Evolutionary conservation across 2,888 invertebrate genomes (phyloP), one percentile per base, ranked within the genome.

Genomic region (Eupithecia vulgata): DNA sequence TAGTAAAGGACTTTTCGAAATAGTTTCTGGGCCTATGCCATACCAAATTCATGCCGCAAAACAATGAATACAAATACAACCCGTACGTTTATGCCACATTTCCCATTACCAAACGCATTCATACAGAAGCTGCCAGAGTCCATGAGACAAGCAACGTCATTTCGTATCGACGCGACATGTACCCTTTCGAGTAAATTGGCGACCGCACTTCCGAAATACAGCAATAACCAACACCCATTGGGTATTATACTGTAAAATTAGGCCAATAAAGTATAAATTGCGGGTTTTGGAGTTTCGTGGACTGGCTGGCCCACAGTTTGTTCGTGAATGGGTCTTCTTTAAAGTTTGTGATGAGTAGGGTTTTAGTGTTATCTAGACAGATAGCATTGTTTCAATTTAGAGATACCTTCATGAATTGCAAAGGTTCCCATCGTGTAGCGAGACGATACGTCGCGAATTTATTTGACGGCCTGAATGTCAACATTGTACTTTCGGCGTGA

Each of bases 101-200:
- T 45, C 66, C 57, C 61, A 71, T 71, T 74, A 74, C 68, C 65
- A 72, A 72, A 67, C 72, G 68, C 70, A 65, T 68, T 65, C 66
- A 45, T 62, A 57, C 68, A 67, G 66, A 72, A 48, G 21, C 59
- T 62, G 59, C 68, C 52, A 61, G 57, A 40, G 52, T 57, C 66
- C 67, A 66, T 42, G 64, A 75, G 75, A 72, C 69, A 69, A 68
- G 69, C 70, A 68, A 70, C 70, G 75, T 75, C 75, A 75, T 75
- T 75, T 64, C 42, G 67, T 68, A 72, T 72, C 75, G 72, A 75
- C 73, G 70, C 72, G 76, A 72, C 75, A 76, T 75, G 77, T 69
- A 71, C 74, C 77, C 79, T 78, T 78, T 79, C 77, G 65, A 75
- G 71, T 74, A 76, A 77, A 79, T 79, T 79, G 79, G 76, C 75